Evolutionary conservation across 1,140 invertebrate genomes (phyloP).

Genomic region (Carposina sasakii): DNA sequence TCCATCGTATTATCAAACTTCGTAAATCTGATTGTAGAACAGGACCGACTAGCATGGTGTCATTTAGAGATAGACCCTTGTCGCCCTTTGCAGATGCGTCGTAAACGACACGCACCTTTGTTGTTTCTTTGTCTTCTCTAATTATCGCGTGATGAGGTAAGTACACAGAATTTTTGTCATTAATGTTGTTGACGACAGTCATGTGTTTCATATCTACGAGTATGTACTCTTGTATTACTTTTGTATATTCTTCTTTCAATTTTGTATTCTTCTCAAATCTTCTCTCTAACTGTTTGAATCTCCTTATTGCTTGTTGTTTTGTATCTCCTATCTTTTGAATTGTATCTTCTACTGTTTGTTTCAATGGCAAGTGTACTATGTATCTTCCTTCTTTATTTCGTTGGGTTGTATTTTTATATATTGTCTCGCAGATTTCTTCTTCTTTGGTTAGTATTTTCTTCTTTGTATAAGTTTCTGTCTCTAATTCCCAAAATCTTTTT

Average conservation of each 20-base stretch:
- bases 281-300: slow-evolving; percentile 23
- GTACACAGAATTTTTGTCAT: background rate
- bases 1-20: background rate
- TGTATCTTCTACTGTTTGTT: background rate
- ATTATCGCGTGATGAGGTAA: background rate
- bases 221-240: slow-evolving; percentile 24
- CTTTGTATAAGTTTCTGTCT: background rate
- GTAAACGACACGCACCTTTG: background rate
- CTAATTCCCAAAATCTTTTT: background rate
- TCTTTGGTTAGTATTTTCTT: background rate
- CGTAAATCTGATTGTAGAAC: background rate
- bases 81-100: background rate
- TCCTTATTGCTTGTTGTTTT: slow-evolving; percentile 12
- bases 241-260: slow-evolving; percentile 21
- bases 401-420: background rate
- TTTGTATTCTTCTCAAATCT: slow-evolving; percentile 20
- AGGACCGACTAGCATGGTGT: background rate
- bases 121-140: background rate
- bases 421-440: background rate
- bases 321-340: background rate
- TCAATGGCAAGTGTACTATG: background rate
- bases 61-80: slow-evolving; percentile 5
- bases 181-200: background rate
- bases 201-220: slow-evolving; percentile 2
- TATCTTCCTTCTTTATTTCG: background rate